Conservation (phyloP, 2,797 vertebrate genomes). For the Coregonus sp. region DNA sequence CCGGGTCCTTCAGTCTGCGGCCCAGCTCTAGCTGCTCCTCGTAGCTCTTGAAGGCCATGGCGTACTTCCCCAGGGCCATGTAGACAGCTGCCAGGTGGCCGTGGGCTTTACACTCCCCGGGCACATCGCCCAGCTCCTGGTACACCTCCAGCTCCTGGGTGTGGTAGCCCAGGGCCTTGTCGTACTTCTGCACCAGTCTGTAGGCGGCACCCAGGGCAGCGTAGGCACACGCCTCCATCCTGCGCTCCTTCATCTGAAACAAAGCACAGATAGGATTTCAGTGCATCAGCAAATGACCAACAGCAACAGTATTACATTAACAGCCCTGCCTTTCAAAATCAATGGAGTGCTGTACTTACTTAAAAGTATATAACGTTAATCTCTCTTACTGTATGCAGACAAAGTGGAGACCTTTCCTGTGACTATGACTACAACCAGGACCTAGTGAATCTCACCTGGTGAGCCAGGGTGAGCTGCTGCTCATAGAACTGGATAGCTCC, state of each 20-base stretch:
- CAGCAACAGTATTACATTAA: slow-evolving; percentile 23
- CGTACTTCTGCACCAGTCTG: slow-evolving; percentile 84
- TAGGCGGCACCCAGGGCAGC: slow-evolving; percentile 89
- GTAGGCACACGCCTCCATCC: slow-evolving; percentile 90
- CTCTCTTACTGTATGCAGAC: neutral
- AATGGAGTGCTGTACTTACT: slow-evolving; percentile 16
- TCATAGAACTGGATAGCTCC: slow-evolving; percentile 91
- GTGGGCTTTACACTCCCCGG: slow-evolving; percentile 89
- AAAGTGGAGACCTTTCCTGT: neutral
- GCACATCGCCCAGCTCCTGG: slow-evolving; percentile 85
- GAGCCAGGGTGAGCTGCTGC: slow-evolving; percentile 89
- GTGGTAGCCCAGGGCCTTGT: slow-evolving; percentile 90
- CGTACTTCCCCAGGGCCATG: slow-evolving; percentile 92
- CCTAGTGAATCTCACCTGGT: slow-evolving; percentile 68
- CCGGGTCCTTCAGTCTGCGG: slow-evolving; percentile 86
- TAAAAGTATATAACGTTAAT: neutral
- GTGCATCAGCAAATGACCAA: slow-evolving; percentile 19
- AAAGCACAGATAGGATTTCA: slow-evolving; percentile 27
- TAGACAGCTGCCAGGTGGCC: slow-evolving; percentile 93
- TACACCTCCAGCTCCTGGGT: slow-evolving; percentile 91
- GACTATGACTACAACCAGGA: neutral
- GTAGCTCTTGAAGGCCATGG: slow-evolving; percentile 92
- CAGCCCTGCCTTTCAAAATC: slow-evolving; percentile 7
- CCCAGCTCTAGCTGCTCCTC: slow-evolving; percentile 90
- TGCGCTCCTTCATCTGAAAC: slow-evolving; percentile 74